A percentile compares a stretch with the other conserved stretches of the same genome.
These are phyloP conservation scores for honey bee (Apis mellifera) DNA, from an alignment of 1,140 invertebrate genomes.

Conservation along the genomic window Amel_HAv3.1 CM009935.2:13065501-13066000, in stretches of 20 bases:
- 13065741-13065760: not conserved
- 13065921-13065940: too few species aligned
- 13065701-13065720: not conserved
- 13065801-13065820: not conserved
- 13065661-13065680: not conserved
- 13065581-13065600: not conserved
- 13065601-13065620: slow-evolving; percentile 5
- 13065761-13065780: not conserved
- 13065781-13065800: too few species aligned
- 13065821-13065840: slow-evolving; percentile 32
- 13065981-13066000: not conserved
- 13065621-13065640: not conserved
- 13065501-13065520: not conserved
- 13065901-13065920: too few species aligned
- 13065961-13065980: not conserved
- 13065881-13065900: not conserved
- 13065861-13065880: not conserved
- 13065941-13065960: not conserved
- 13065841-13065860: not conserved
- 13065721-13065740: not conserved
- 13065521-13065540: slow-evolving; percentile 27
- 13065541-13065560: not conserved
- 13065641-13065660: not conserved
- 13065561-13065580: slow-evolving; percentile 30
- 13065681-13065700: not conserved